These are phyloP conservation scores for Halichondria panicea DNA, from an alignment of 37 sponge, comb jelly and placozoan genomes.

Conservation along the genomic window DNA sequence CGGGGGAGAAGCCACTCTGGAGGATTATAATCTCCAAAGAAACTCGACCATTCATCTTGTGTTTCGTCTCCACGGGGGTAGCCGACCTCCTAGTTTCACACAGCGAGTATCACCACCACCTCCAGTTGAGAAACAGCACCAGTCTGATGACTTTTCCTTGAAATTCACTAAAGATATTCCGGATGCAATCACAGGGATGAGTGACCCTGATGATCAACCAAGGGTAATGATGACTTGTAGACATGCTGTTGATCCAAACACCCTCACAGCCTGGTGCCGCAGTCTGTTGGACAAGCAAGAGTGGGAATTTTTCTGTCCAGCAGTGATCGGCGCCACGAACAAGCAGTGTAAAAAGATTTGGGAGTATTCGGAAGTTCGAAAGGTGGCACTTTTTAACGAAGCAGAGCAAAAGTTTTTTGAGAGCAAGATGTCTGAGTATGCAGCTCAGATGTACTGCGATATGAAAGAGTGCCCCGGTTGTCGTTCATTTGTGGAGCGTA, in stretches of 20 bases:
- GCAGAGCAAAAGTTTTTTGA: conserved; percentile 44
- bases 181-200: conserved; percentile 16
- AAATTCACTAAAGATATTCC: conserved; percentile 31
- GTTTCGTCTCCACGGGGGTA: conserved; percentile 49
- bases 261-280: conserved; percentile 51
- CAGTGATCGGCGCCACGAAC: conserved; percentile 6
- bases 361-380: conserved; percentile 49
- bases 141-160: background rate
- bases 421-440: conserved; percentile 60
- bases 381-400: conserved; percentile 40
- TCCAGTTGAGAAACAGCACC: conserved; percentile 6
- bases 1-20: conserved; percentile 26
- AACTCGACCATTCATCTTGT: conserved; percentile 46
- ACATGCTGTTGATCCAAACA: conserved; percentile 54
- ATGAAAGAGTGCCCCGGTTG: conserved; percentile 69
- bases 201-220: conserved; percentile 15
- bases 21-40: conserved; percentile 42
- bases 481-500: conserved; percentile 47
- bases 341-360: conserved; percentile 48
- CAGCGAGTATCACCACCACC: conserved; percentile 25
- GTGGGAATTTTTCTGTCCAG: conserved; percentile 50
- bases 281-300: conserved; percentile 29
- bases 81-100: background rate
- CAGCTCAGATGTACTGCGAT: conserved; percentile 37
- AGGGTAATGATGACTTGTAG: conserved; percentile 54